Percentiles rank a stretch among this genome's conserved stretches.
Conservation (phyloP, 2,113 vertebrate species). For the Vidua chalybeata region DNA sequence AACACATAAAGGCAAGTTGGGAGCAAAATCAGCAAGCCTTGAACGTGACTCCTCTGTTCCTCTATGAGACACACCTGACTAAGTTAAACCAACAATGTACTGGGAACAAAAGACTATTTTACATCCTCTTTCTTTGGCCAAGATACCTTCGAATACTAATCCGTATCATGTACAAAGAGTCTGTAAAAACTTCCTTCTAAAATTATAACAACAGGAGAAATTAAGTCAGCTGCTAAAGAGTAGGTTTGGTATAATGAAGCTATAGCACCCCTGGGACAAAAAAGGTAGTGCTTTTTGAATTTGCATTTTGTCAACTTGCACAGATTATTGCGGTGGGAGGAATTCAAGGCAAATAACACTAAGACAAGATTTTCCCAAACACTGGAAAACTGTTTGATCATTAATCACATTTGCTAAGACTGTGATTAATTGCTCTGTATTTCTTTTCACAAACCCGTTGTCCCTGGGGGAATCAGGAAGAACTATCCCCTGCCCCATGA, state of each 20-base stretch:
- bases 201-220: conserved; percentile 36
- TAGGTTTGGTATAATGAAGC: background rate
- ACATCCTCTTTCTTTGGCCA: background rate
- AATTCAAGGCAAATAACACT: conserved; percentile 5
- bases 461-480: background rate
- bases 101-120: background rate
- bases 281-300: conserved; percentile 28
- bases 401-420: conserved; percentile 30
- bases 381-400: conserved; percentile 21
- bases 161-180: background rate
- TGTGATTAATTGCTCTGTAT: conserved; percentile 12
- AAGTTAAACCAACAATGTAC: background rate
- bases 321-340: background rate
- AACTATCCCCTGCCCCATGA: background rate
- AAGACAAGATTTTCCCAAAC: background rate
- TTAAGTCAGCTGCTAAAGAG: conserved; percentile 23
- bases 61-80: background rate
- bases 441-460: background rate
- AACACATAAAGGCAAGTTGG: background rate
- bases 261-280: background rate
- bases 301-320: background rate
- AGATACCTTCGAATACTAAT: background rate
- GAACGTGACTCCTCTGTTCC: background rate
- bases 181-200: conserved; percentile 21
- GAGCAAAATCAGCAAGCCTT: background rate